phyloP scores from a whole-genome alignment of 1,140 invertebrate species.

The Patella vulgata region DNA sequence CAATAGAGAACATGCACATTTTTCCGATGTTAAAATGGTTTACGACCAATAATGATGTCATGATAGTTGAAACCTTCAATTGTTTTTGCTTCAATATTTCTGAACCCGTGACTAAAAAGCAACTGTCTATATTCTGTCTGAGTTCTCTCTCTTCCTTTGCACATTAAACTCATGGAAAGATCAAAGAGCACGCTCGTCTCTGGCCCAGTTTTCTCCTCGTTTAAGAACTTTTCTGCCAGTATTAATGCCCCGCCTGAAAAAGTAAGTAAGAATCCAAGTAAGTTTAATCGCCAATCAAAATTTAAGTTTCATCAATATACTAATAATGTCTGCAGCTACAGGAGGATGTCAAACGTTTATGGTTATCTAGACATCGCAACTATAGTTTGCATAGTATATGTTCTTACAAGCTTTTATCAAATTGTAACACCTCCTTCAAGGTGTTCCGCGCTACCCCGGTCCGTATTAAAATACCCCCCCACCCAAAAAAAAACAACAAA shows the following conservation, averaged over 20 bases:
- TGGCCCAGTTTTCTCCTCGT: slow-evolving; percentile 40
- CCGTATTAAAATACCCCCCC: too few relatives aligned
- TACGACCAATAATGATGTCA: slow-evolving; percentile 46
- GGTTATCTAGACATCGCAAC: neutral
- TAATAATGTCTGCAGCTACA: too few relatives aligned
- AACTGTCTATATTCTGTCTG: slow-evolving; percentile 40
- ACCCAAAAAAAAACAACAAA: too few relatives aligned
- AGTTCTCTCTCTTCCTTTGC: slow-evolving; percentile 42
- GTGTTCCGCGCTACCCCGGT: too few relatives aligned
- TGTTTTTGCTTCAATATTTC: slow-evolving; percentile 35
- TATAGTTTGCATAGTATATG: too few relatives aligned
- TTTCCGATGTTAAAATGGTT: slow-evolving; percentile 45
- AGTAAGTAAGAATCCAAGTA: neutral
- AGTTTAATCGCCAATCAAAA: neutral
- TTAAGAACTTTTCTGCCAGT: slow-evolving; percentile 45
- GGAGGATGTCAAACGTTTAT: too few relatives aligned
- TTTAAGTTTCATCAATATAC: neutral
- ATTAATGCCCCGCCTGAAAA: slow-evolving; percentile 50
- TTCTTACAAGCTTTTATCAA: too few relatives aligned
- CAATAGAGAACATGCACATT: too few relatives aligned
- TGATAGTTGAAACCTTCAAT: slow-evolving; percentile 38
- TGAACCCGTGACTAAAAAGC: slow-evolving; percentile 42
- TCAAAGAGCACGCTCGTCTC: slow-evolving; percentile 39
- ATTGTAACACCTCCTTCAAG: too few relatives aligned
- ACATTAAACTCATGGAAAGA: slow-evolving; percentile 40